phyloP scores from a whole-genome alignment of 92 coral and sea anemone genomes.

The Umimayanthus kanabou region DNA sequence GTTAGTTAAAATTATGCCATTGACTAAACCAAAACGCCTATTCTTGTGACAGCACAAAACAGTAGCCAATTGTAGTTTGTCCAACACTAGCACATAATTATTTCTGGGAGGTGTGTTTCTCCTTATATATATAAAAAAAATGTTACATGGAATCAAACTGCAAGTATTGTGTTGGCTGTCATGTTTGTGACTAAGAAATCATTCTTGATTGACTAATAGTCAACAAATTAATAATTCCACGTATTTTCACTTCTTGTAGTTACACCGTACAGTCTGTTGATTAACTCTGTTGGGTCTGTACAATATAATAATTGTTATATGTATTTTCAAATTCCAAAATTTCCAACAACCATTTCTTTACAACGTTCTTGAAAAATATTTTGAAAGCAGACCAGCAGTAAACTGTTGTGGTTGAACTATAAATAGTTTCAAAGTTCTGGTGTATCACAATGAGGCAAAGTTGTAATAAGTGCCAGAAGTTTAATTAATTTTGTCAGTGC shows the following conservation, averaged over 20 bases:
- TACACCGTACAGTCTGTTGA: background rate
- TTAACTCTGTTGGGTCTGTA: background rate
- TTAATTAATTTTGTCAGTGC: background rate
- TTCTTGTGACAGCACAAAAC: background rate
- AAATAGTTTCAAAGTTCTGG: background rate
- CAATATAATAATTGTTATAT: no score
- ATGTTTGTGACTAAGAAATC: no score
- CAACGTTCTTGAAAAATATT: no score
- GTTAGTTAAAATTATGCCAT: background rate
- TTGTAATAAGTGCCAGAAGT: no score
- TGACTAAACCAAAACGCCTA: background rate
- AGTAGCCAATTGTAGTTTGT: background rate
- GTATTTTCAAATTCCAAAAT: background rate
- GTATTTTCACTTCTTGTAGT: no score
- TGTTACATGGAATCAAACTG: background rate
- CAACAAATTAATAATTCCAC: no score
- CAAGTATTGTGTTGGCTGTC: no score
- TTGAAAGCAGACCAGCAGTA: background rate
- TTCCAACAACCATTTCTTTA: background rate
- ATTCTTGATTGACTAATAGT: no score
- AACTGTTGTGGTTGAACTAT: no score
- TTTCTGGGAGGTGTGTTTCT: background rate
- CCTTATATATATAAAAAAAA: no score
- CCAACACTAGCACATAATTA: background rate
- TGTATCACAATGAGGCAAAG: no score